Evolutionary conservation across 2,797 vertebrate genomes (phyloP).

Genomic region (Microhierax caerulescens): DNA sequence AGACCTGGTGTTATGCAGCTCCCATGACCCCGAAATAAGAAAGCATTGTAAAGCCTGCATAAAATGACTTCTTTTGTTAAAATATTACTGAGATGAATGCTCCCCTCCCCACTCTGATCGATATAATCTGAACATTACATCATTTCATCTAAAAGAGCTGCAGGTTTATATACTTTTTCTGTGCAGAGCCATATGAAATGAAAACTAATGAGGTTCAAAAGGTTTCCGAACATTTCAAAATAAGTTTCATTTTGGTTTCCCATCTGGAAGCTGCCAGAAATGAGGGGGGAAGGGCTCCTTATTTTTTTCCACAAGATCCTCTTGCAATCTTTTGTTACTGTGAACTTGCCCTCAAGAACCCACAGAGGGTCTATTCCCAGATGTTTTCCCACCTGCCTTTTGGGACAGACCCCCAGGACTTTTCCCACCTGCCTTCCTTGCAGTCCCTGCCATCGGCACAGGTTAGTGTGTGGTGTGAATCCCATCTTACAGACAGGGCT

Average conservation of each 20-base stretch:
- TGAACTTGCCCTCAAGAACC: background rate
- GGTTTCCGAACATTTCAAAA: slow-evolving; percentile 40
- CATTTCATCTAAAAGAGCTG: slow-evolving; percentile 46
- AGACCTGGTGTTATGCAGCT: slow-evolving; percentile 55
- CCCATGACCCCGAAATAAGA: slow-evolving; percentile 64
- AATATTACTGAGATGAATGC: slow-evolving; percentile 13
- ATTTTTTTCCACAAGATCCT: background rate
- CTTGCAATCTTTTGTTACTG: slow-evolving; percentile 21
- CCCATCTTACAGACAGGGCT: rapidly evolving
- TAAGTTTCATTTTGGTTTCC: slow-evolving; percentile 47
- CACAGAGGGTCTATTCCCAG: background rate
- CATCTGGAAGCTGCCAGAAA: slow-evolving; percentile 49
- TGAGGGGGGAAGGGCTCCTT: background rate
- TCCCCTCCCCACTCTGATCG: background rate
- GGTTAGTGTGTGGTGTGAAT: background rate
- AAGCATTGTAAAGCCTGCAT: slow-evolving; percentile 43
- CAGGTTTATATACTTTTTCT: slow-evolving; percentile 48
- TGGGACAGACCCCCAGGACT: rapidly evolving
- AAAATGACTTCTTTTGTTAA: slow-evolving; percentile 62
- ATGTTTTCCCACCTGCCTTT: background rate
- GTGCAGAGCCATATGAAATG: slow-evolving; percentile 47
- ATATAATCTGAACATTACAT: slow-evolving; percentile 27
- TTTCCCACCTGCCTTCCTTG: rapidly evolving
- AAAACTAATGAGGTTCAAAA: slow-evolving; percentile 65
- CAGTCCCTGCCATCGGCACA: background rate